Percentiles rank a stretch among this genome's conserved stretches.
phyloP scores from a whole-genome alignment of 2,888 invertebrate genomes.

The Caradrina clavipalpis region DNA sequence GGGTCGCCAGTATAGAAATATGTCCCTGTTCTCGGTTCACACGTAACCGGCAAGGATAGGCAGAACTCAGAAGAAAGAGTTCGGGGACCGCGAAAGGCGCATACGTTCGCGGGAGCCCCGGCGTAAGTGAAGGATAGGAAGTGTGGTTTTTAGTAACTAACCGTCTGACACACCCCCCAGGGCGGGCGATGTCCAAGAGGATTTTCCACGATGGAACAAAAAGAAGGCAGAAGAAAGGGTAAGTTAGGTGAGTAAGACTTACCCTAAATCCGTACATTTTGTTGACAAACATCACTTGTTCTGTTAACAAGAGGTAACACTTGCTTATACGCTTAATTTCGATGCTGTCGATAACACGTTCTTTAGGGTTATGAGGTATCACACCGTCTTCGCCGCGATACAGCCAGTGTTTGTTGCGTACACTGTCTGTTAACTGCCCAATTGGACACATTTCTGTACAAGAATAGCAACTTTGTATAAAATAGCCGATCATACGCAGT shows the following conservation, averaged over 20 bases:
- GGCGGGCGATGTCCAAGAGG: too few relatives aligned
- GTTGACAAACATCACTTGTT: slow-evolving; percentile 81
- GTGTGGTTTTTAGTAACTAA: too few relatives aligned
- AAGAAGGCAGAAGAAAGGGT: too few relatives aligned
- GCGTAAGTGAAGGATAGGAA: too few relatives aligned
- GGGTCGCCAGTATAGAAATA: too few relatives aligned
- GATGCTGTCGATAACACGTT: slow-evolving; percentile 44
- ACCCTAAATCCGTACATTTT: slow-evolving; percentile 83
- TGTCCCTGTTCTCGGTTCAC: too few relatives aligned
- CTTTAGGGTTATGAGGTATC: slow-evolving; percentile 21
- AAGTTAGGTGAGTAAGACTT: slow-evolving; percentile 55
- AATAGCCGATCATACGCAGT: slow-evolving; percentile 73
- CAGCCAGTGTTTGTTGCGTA: slow-evolving; percentile 73
- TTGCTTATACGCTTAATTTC: slow-evolving; percentile 73
- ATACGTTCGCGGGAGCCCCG: too few relatives aligned
- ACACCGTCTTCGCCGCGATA: slow-evolving; percentile 48
- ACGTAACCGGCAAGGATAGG: too few relatives aligned
- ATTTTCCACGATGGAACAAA: too few relatives aligned
- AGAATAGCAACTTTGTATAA: slow-evolving; percentile 69
- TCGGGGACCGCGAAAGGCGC: too few relatives aligned
- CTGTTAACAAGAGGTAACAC: slow-evolving; percentile 79
- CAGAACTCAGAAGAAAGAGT: too few relatives aligned
- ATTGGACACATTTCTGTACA: slow-evolving; percentile 53
- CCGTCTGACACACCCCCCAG: too few relatives aligned
- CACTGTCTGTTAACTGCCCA: slow-evolving; percentile 59